Evolutionary conservation across 2,113 vertebrate species (phyloP).

Genomic region (Python bivittatus): DNA sequence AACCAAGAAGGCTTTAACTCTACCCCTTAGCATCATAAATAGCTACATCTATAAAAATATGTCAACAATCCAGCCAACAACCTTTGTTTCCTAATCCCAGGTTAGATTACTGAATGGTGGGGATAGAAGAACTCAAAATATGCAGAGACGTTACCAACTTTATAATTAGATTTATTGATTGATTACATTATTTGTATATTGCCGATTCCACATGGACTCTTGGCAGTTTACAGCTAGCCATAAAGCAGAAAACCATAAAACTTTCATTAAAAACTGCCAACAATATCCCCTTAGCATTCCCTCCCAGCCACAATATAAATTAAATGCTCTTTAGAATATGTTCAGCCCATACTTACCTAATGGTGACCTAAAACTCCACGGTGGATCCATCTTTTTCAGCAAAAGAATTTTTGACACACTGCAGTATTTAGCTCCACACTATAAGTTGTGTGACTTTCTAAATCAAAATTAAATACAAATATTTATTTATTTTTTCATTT

Average conservation of each 20-base stretch:
- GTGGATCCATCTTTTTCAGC: neutral
- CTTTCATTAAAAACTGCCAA: neutral
- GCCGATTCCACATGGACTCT: neutral
- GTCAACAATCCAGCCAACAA: neutral
- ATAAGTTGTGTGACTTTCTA: neutral
- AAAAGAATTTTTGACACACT: neutral
- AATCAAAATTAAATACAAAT: neutral
- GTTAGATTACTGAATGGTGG: neutral
- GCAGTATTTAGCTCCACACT: neutral
- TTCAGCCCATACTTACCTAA: neutral
- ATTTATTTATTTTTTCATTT: neutral
- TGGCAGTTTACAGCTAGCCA: neutral
- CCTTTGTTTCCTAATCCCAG: neutral
- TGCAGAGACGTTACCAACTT: neutral
- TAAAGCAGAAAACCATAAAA: neutral
- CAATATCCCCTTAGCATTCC: neutral
- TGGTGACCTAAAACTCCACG: neutral
- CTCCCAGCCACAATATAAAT: neutral
- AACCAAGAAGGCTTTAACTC: neutral
- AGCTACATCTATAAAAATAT: neutral
- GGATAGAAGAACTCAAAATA: neutral
- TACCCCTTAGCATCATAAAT: neutral
- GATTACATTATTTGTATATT: neutral
- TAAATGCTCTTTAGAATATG: neutral
- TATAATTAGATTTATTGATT: neutral